Evolutionary conservation across 2,113 vertebrate species (phyloP), one percentile per base, ranked within the genome.

Genomic region (Athene cunicularia): DNA sequence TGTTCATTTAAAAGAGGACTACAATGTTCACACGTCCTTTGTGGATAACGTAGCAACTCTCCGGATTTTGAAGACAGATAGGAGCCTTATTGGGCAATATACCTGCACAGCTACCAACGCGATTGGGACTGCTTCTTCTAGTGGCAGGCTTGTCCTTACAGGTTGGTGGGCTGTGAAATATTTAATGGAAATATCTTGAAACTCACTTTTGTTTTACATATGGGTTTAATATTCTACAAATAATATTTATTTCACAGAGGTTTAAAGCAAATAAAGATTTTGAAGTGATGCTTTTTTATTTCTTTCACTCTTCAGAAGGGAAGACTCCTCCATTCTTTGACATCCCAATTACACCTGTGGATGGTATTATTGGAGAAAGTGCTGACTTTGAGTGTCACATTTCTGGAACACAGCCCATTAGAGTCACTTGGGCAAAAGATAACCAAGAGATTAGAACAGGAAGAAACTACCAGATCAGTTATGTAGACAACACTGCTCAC

Each of bases 351-450:
- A 89, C 97, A 49, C 98, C 99, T 20, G 87, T 98, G 97, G 98
- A 99, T 68, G 98, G 98, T 53, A 98, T 98, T 43, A 98, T 99
- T 59, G 99, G 99, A 71, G 99, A 99, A 93, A 98, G 98, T 89
- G 98, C 99, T 17, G 98, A 99, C 93, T 98, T 99, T 93, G 99
- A 99, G 92, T 99, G 99, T 95, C 99, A 99, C 2, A 89, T 99
- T 97, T 99, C 98, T 12, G 99, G 99, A 94, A 99, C 99, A n/a
- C 97, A 98, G 70, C 99, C 99, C 21, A 99, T 99, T 70, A 99
- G 99, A 95, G 98, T 99, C 70, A 98, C 97, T 88, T 99, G 99
- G 99, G 99, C 99, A 92, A 99, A 99, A 98, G 99, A 99, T 96
- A 98, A 98, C 87, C 99, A 99, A 98, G 99, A 99, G 90, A 99